Base-by-base conservation (phyloP, 2,797 vertebrate species). In the Pteronotus mesoamericanus region DNA sequence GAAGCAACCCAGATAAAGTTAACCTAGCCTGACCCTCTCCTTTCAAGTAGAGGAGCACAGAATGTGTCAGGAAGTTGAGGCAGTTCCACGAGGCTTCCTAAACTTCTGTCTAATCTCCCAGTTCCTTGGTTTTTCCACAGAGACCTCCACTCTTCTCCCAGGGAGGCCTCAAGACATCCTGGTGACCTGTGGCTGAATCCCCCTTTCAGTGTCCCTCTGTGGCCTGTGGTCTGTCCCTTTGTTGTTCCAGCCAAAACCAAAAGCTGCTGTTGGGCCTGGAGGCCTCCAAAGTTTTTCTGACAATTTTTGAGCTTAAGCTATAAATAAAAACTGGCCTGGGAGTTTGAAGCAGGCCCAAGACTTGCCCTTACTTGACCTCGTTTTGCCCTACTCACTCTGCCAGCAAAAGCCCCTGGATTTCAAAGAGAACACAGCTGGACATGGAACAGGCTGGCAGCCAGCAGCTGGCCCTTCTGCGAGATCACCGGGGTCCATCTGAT, bases 1-100 rank as follows among this genome's bases (percentile, higher is more conserved):
- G 88, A 97, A 94, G 96, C 69, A 68, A 24, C 79, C 80, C 94
- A 59, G 94, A 97, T 95, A 94, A 96, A 95, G 90, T 80, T 11
- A 86, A 85, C 53, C 94, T 91, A 86, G 74, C 88, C 86, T 75
- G 96, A 96, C 95, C 85, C 78, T 85, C 37, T 94, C 64, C 90
- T 42, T 83, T 71, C 69, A 32, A 74, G n/a, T 68, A 51, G 22
- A 95, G 59, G 88, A 94, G 91, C 5, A 1, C n/a, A 26, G 51
- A 37, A 87, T 37, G 48, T 71, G 82, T 83, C 22, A 9, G 55
- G 46, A 80, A 94, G 74, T 53, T 9, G 61, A 26, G 16, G 39
- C 79, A 48, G 51, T 42, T 42, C 44, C 26, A 66, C 2, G 0
- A 32, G 4, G 6, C 18, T 66, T 29, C 80, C 59, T 48, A 11